Percentiles rank a stretch among this genome's conserved stretches.
These are phyloP conservation scores for Colostygia pectinataria DNA, from an alignment of 2,888 invertebrate species.

Conservation along the genomic window DNA sequence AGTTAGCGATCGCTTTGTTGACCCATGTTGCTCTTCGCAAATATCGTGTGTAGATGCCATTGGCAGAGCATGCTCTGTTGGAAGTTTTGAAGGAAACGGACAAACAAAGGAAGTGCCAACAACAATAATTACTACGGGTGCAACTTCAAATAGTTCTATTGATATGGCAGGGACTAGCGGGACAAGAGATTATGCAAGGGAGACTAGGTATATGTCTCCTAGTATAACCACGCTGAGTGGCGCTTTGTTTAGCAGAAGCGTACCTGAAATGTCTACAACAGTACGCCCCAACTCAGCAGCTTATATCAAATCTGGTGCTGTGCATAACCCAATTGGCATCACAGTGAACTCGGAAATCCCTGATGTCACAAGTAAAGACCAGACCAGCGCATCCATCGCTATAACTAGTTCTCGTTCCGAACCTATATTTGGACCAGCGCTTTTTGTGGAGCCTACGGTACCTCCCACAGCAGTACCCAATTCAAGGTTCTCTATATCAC, in stretches of 20 bases:
- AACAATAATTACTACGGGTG: not conserved
- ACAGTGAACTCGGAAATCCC: too few species aligned
- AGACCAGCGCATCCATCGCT: not conserved
- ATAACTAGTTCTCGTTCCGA: slow-evolving; percentile 12
- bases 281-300: slow-evolving; percentile 1
- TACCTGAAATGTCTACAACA: slow-evolving; percentile 14
- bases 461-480: slow-evolving; percentile 20
- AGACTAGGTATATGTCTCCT: slow-evolving; percentile 8
- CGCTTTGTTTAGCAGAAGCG: slow-evolving; percentile 15
- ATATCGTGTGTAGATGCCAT: too few species aligned
- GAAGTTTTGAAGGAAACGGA: too few species aligned
- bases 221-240: slow-evolving; percentile 24
- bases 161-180: not conserved
- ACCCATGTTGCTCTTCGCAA: too few species aligned
- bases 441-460: slow-evolving; percentile 5
- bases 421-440: slow-evolving; percentile 11
- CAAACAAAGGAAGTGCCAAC: not conserved
- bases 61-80: not conserved
- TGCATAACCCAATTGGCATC: too few species aligned
- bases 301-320: not conserved
- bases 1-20: not conserved
- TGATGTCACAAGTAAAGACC: not conserved
- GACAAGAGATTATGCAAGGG: not conserved
- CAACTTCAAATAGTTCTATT: not conserved
- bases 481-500: slow-evolving; percentile 28